Conservation (phyloP, 2,797 vertebrate genomes). For the Erethizon dorsatum region DNA sequence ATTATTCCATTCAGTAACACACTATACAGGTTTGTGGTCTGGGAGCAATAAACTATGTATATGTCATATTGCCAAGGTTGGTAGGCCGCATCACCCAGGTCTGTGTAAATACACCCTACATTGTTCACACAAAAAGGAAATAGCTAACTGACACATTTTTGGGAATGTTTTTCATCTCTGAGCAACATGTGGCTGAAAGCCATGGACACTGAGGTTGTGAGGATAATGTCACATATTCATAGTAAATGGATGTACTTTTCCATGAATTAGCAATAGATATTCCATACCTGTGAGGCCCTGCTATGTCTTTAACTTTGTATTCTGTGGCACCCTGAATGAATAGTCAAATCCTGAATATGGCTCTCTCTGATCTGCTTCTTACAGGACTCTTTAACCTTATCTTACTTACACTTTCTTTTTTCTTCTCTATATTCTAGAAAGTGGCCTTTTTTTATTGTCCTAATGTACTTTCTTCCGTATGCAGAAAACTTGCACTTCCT, state of each 20-base stretch:
- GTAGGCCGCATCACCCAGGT: no score
- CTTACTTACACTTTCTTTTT: neutral
- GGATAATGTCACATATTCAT: neutral
- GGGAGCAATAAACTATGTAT: neutral
- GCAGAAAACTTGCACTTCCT: neutral
- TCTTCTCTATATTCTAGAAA: neutral
- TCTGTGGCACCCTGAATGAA: neutral
- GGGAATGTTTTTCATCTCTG: neutral
- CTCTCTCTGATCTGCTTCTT: neutral
- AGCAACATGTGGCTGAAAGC: neutral
- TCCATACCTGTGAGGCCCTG: neutral
- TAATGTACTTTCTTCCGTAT: neutral
- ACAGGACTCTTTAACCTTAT: neutral
- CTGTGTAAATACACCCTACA: neutral
- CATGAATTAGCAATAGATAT: neutral
- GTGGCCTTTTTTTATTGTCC: neutral
- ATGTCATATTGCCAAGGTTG: neutral
- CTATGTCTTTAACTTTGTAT: neutral
- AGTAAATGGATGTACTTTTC: neutral
- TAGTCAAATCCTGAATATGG: neutral
- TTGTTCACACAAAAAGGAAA: neutral
- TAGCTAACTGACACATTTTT: neutral
- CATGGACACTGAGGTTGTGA: neutral
- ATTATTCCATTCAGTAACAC: neutral
- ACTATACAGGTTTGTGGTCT: neutral